Evolutionary conservation across 2,888 invertebrate species (phyloP).

Genomic region (Cerceris rybyensis): DNA sequence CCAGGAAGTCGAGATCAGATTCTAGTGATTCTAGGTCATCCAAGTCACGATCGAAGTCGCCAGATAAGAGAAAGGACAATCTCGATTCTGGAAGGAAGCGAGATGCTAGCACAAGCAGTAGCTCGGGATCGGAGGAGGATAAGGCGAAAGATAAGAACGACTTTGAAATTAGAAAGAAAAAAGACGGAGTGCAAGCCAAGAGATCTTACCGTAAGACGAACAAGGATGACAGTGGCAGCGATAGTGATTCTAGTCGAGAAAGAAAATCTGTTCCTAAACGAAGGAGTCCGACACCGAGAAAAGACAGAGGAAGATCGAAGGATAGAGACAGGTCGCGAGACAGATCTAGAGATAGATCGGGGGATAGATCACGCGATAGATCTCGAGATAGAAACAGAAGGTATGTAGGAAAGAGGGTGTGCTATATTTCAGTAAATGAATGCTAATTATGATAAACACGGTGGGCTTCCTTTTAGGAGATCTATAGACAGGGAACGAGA

Average conservation of each 20-base stretch:
- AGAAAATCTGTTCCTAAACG: conserved; percentile 81
- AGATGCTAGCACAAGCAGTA: conserved; percentile 72
- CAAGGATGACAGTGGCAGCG: conserved; percentile 89
- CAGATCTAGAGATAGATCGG: conserved; percentile 81
- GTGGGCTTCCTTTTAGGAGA: conserved; percentile 68
- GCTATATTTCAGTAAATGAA: background rate
- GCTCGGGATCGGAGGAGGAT: conserved; percentile 74
- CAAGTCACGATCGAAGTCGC: conserved; percentile 77
- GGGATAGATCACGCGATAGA: conserved; percentile 80
- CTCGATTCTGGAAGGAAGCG: conserved; percentile 67
- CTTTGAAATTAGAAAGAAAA: conserved; percentile 89
- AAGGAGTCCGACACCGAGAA: conserved; percentile 77
- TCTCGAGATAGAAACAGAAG: conserved; percentile 80
- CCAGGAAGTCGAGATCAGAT: conserved; percentile 79
- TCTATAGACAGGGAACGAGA: conserved; percentile 77
- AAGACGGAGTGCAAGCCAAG: conserved; percentile 92
- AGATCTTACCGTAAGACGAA: conserved; percentile 93
- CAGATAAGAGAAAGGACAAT: conserved; percentile 74
- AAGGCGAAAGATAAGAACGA: conserved; percentile 83
- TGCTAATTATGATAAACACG: background rate
- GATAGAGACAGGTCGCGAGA: conserved; percentile 80
- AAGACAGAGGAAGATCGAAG: conserved; percentile 80
- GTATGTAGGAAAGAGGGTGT: conserved; percentile 51
- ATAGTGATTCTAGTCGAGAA: conserved; percentile 83
- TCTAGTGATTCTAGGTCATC: conserved; percentile 77